phyloP scores from a whole-genome alignment of 1,140 invertebrate genomes.

The Zaprionus taronus region DNA sequence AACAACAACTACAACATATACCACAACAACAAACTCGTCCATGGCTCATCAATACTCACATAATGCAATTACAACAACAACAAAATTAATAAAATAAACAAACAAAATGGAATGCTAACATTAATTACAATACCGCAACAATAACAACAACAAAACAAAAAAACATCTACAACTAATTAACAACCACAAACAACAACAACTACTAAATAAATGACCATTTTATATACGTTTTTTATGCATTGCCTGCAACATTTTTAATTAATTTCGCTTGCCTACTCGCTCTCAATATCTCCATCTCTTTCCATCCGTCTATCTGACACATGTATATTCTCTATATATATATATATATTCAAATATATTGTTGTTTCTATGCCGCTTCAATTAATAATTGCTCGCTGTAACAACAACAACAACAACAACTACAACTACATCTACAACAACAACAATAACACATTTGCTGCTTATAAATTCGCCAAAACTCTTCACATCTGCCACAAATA shows the following conservation, averaged over 20 bases:
- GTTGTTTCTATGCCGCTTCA: conserved; percentile 60
- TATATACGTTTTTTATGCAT: conserved; percentile 14
- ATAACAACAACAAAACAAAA: conserved; percentile 48
- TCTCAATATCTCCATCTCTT: conserved; percentile 21
- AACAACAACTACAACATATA: conserved; percentile 22
- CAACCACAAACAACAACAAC: conserved; percentile 46
- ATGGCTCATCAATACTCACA: conserved; percentile 39
- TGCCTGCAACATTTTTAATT: conserved; percentile 54
- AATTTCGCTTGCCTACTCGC: conserved; percentile 45
- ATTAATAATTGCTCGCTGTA: conserved; percentile 53
- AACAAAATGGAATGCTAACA: conserved; percentile 44
- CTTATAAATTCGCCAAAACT: conserved; percentile 27
- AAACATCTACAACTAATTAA: conserved; percentile 61
- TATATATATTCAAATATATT: conserved; percentile 37
- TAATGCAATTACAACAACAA: conserved; percentile 26
- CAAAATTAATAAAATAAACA: conserved; percentile 28
- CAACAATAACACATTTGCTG: conserved; percentile 29
- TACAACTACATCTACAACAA: conserved; percentile 35
- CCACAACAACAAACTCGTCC: conserved; percentile 36
- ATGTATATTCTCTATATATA: conserved; percentile 36
- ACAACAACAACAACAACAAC: conserved; percentile 50
- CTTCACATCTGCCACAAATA: conserved; percentile 28
- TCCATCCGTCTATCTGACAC: conserved; percentile 32
- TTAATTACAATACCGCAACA: conserved; percentile 57
- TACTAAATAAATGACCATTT: conserved; percentile 28